Percentiles rank a stretch among this genome's conserved stretches.
Conservation (phyloP, 2,888 invertebrate genomes). For the Anorthoa munda region DNA sequence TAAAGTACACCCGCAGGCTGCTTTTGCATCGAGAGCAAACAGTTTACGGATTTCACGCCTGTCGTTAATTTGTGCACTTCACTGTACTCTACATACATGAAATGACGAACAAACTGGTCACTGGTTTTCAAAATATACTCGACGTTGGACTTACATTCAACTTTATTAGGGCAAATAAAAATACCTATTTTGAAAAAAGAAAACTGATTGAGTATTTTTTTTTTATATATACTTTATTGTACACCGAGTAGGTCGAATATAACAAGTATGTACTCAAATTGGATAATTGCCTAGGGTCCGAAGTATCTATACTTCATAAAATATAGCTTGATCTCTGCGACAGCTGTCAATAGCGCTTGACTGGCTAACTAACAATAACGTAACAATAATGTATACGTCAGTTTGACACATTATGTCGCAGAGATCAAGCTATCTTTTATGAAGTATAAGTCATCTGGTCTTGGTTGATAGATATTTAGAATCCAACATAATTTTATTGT, state of each 20-base stretch:
- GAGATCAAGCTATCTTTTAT: too few relatives aligned
- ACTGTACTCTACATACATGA: constrained; percentile 4
- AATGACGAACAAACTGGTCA: constrained; percentile 9
- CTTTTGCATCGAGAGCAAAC: constrained; percentile 10
- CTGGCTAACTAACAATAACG: too few relatives aligned
- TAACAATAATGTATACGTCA: too few relatives aligned
- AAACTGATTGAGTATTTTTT: neutral
- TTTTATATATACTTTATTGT: too few relatives aligned
- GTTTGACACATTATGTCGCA: too few relatives aligned
- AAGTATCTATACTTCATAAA: too few relatives aligned
- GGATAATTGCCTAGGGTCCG: neutral
- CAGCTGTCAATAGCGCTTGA: too few relatives aligned
- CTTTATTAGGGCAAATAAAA: neutral
- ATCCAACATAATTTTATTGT: neutral
- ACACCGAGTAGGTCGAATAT: too few relatives aligned
- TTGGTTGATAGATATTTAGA: neutral
- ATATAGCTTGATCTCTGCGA: too few relatives aligned
- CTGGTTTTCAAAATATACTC: neutral
- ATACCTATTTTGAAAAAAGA: neutral
- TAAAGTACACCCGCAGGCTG: neutral
- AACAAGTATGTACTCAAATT: too few relatives aligned
- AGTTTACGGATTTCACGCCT: constrained; percentile 21
- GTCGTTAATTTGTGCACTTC: constrained; percentile 13
- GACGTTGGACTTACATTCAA: neutral
- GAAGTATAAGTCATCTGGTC: neutral